These are phyloP conservation scores for Nomada ruficornis DNA, from an alignment of 2,888 invertebrate species.

Conservation along the genomic window DNA sequence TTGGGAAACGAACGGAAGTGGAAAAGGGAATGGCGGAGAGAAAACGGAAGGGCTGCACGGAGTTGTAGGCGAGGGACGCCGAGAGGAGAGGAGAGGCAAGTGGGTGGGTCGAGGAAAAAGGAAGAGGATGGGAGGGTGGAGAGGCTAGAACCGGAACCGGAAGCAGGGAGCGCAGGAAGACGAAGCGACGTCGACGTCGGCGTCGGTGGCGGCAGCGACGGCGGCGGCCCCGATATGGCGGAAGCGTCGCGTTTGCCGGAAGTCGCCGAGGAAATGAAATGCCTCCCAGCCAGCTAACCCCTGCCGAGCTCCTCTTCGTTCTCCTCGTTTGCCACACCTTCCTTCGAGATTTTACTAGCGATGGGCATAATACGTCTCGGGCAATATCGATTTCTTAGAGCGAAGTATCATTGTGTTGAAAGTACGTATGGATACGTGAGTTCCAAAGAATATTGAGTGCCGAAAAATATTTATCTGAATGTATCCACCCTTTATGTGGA, in stretches of 20 bases:
- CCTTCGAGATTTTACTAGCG: conserved; percentile 20
- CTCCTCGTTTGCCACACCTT: conserved; percentile 41
- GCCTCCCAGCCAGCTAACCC: conserved; percentile 74
- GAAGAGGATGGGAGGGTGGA: conserved; percentile 33
- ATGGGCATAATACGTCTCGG: background rate
- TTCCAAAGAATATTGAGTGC: too few species aligned
- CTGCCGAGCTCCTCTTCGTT: conserved; percentile 48
- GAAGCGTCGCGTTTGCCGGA: conserved; percentile 84
- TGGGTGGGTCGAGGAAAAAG: conserved; percentile 51
- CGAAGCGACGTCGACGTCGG: conserved; percentile 74
- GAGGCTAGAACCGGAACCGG: conserved; percentile 73
- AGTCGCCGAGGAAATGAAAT: conserved; percentile 84
- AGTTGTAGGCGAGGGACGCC: conserved; percentile 35
- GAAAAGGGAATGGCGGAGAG: conserved; percentile 76
- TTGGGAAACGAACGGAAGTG: conserved; percentile 75
- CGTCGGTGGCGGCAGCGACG: conserved; percentile 69
- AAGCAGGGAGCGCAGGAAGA: conserved; percentile 78
- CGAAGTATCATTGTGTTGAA: too few species aligned
- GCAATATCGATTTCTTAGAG: too few species aligned
- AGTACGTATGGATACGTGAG: too few species aligned
- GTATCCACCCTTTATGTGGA: too few species aligned
- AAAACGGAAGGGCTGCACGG: conserved; percentile 72
- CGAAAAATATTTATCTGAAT: too few species aligned
- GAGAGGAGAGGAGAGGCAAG: conserved; percentile 32
- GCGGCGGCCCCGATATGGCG: conserved; percentile 78